Conservation (phyloP, 2,113 vertebrate genomes). For the Turnix velox region DNA sequence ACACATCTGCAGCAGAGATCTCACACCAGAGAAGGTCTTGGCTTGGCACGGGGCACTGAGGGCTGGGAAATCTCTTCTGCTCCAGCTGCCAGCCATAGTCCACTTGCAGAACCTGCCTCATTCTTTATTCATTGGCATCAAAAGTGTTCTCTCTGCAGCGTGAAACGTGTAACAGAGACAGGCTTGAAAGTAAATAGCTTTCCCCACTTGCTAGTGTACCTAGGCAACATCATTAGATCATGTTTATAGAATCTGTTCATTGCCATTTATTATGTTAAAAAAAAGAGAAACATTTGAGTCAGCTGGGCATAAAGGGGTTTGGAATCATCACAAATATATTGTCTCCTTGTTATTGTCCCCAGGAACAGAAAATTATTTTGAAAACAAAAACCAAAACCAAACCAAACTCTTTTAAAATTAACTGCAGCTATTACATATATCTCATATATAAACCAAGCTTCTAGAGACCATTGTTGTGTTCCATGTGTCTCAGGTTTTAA, state of each 20-base stretch:
- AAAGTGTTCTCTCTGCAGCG: background rate
- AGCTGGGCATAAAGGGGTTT: background rate
- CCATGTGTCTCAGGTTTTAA: background rate
- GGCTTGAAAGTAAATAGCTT: constrained; percentile 31
- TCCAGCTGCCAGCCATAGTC: background rate
- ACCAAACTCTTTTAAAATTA: background rate
- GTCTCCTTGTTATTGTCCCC: background rate
- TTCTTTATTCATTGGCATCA: background rate
- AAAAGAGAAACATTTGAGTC: background rate
- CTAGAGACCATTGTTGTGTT: background rate
- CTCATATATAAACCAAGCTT: background rate
- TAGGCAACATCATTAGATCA: background rate
- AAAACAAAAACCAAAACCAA: background rate
- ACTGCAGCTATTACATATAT: background rate
- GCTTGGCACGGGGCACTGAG: background rate
- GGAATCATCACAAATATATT: background rate
- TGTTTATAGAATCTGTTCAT: background rate
- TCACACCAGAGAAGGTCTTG: background rate
- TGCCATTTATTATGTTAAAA: background rate
- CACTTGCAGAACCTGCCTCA: background rate
- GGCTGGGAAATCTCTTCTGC: background rate
- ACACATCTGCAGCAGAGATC: background rate
- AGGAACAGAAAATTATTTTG: background rate
- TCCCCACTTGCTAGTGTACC: background rate
- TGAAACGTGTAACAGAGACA: background rate